Conservation (phyloP, 2,888 invertebrate species). For the Rosalia funebris region DNA sequence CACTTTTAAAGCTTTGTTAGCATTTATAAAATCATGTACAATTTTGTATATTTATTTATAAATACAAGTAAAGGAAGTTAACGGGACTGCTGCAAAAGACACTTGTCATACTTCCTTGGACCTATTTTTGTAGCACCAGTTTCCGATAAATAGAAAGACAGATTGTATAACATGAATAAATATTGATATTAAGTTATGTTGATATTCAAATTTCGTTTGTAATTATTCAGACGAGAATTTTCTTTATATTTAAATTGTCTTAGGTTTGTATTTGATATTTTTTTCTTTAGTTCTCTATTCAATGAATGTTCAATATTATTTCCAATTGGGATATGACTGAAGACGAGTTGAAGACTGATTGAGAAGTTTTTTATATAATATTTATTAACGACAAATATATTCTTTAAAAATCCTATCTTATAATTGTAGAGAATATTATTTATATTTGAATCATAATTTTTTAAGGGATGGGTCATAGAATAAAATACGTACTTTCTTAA, state of each 20-base stretch:
- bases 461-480: neutral
- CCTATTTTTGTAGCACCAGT: neutral
- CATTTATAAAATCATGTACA: conserved; percentile 4
- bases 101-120: neutral
- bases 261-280: too few relatives aligned
- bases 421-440: too few relatives aligned
- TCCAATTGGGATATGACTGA: too few relatives aligned
- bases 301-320: too few relatives aligned
- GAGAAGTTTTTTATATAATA: too few relatives aligned
- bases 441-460: too few relatives aligned
- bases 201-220: neutral
- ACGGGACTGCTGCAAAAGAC: neutral
- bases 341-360: too few relatives aligned
- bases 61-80: conserved; percentile 6
- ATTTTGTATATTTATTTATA: conserved; percentile 3
- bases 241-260: too few relatives aligned
- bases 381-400: too few relatives aligned
- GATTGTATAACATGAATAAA: neutral
- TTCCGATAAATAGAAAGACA: neutral
- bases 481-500: conserved; percentile 23
- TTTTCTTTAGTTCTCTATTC: too few relatives aligned
- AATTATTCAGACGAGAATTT: neutral
- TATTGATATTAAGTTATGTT: too few relatives aligned
- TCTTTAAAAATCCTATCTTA: too few relatives aligned
- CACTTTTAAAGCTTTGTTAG: conserved; percentile 13